Evolutionary conservation across 2,888 invertebrate genomes (phyloP).

Genomic region (Pachliopta kotzebuea): DNA sequence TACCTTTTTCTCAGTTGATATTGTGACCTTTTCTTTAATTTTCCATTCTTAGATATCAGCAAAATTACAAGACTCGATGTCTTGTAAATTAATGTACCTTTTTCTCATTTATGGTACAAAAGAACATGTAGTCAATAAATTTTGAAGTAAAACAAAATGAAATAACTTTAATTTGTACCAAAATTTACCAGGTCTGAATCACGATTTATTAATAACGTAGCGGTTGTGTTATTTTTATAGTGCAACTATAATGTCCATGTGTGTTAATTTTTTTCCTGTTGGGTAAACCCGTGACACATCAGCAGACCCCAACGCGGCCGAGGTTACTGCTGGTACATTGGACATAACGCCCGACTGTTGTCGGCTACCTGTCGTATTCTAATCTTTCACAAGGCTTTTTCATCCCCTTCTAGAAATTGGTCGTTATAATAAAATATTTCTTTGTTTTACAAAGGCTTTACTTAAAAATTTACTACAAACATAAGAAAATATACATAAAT

Average conservation of each 20-base stretch:
- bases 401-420: conserved; percentile 27
- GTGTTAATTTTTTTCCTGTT: conserved; percentile 55
- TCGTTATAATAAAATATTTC: conserved; percentile 20
- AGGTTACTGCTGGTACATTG: conserved; percentile 30
- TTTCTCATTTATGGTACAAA: neutral
- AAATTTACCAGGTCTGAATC: neutral
- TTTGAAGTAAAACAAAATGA: neutral
- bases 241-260: conserved; percentile 41
- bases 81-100: neutral
- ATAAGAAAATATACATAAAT: neutral
- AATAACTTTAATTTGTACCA: neutral
- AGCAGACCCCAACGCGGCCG: conserved; percentile 60
- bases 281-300: conserved; percentile 64
- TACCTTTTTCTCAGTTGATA: neutral
- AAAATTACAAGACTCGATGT: too few relatives aligned
- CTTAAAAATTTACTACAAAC: conserved; percentile 11
- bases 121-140: neutral
- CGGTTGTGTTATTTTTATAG: conserved; percentile 29
- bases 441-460: conserved; percentile 13
- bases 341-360: conserved; percentile 12
- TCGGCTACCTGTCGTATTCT: conserved; percentile 8
- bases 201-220: neutral
- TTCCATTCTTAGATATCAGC: neutral
- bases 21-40: neutral
- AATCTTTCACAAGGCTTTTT: conserved; percentile 29